Base-by-base conservation (phyloP, 2,113 vertebrate species). In the Misgurnus mizolepis region DNA sequence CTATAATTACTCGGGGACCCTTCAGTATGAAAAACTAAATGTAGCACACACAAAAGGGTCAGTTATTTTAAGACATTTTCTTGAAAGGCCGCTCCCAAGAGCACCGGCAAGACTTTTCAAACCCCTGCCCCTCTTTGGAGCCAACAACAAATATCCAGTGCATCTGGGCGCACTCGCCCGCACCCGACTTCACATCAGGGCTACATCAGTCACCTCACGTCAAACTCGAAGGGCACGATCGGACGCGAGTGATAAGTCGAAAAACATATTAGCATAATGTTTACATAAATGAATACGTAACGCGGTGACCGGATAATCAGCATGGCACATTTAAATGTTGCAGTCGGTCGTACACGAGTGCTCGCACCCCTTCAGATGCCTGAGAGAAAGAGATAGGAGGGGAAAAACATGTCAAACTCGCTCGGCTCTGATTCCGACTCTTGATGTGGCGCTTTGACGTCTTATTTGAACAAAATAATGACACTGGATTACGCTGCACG, bases 211-310 rank as follows among this genome's bases (percentile, higher is more conserved):
- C 91, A 91, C 90, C 91, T 92, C 90, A 90, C 88, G 90, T 92
- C 92, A 92, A 89, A 90, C 86, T 89, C 90, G 92, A 93, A 93
- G 90, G 92, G 89, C 91, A 85, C 87, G 84, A 92, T 91, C 89
- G 87, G 90, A 88, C 89, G 88, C 89, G 86, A 85, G 89, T 88
- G 91, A 92, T 89, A 91, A 88, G 87, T 82, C 62, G 87, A 89
- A 81, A 67, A 78, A 83, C 40, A 49, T 73, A 91, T 92, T 92
- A 89, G 91, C 92, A 93, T 91, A 87, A 85, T 87, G 87, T 92
- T 93, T 91, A 90, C 90, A 91, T 92, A 92, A 89, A 92, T 91
- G 87, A 92, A 92, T 92, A 91, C 85, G 66, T 79, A 85, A 82
- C 83, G 81, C 71, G 40, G 55, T 3, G 14, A 47, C 62, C 43